Evolutionary conservation across 2,888 invertebrate species (phyloP).

Genomic region (Julus scanicus): DNA sequence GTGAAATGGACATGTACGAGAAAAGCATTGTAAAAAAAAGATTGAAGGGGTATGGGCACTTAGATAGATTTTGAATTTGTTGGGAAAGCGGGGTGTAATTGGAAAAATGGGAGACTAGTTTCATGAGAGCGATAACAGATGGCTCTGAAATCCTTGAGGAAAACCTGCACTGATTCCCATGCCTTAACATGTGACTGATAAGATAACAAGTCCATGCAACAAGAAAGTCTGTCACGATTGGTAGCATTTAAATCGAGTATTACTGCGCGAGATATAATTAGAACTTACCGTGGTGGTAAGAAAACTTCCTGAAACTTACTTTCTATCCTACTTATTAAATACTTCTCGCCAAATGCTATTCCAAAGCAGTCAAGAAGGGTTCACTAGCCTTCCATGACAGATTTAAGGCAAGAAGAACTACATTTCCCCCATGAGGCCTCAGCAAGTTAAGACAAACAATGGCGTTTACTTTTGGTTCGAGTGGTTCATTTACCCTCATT

Average conservation of each 20-base stretch:
- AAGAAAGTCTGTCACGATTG: background rate
- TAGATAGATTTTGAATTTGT: too few relatives aligned
- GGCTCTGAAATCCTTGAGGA: background rate
- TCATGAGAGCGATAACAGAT: background rate
- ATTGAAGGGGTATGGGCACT: too few relatives aligned
- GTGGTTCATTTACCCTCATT: slow-evolving; percentile 26
- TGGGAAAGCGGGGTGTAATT: background rate
- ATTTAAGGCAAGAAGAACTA: slow-evolving; percentile 1
- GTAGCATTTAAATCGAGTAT: background rate
- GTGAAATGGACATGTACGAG: background rate
- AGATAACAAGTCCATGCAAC: too few relatives aligned
- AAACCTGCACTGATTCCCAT: background rate
- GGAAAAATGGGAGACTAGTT: background rate
- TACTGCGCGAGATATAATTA: background rate
- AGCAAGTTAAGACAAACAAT: slow-evolving; percentile 36
- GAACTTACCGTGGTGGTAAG: background rate
- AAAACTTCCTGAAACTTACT: slow-evolving; percentile 8
- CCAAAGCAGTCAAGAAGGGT: background rate
- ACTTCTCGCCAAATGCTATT: background rate
- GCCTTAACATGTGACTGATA: background rate
- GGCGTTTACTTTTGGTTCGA: slow-evolving; percentile 30
- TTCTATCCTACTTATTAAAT: background rate
- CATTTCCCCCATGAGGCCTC: slow-evolving; percentile 21
- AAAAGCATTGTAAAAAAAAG: too few relatives aligned
- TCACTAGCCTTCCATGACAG: slow-evolving; percentile 29